Evolutionary conservation across 2,797 vertebrate genomes (phyloP).

Genomic region (Crenuchus spilurus): DNA sequence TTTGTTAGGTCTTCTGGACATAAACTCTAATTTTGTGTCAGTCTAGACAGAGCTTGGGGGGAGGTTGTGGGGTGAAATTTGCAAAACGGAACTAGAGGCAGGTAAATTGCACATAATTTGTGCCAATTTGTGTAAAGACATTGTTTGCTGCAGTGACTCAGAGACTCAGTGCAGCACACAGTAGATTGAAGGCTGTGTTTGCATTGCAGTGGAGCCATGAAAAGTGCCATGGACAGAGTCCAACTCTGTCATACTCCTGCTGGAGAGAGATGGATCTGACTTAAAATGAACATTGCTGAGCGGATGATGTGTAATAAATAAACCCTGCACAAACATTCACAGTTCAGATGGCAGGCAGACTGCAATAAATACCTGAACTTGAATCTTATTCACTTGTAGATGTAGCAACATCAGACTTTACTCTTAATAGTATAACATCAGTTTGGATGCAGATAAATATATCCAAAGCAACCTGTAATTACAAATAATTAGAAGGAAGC

Average conservation of each 20-base stretch:
- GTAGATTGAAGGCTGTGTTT: constrained; percentile 21
- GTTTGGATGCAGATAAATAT: too few species aligned
- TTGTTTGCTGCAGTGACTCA: constrained; percentile 29
- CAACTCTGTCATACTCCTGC: constrained; percentile 20
- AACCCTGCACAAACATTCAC: constrained; percentile 34
- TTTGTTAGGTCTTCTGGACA: constrained; percentile 22
- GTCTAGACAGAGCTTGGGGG: constrained; percentile 32
- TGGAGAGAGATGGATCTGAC: constrained; percentile 25
- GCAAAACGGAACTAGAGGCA: constrained; percentile 19
- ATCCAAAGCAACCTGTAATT: too few species aligned
- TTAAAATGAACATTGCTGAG: constrained; percentile 25
- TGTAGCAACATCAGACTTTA: constrained; percentile 9
- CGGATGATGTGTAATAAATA: constrained; percentile 36
- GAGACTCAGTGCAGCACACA: not conserved
- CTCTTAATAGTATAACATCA: too few species aligned
- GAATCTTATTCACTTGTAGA: constrained; percentile 14
- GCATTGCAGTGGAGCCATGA: constrained; percentile 12
- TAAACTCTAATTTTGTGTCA: constrained; percentile 28
- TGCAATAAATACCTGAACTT: constrained; percentile 21
- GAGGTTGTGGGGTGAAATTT: constrained; percentile 7
- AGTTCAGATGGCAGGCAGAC: constrained; percentile 13
- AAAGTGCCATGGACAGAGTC: constrained; percentile 34
- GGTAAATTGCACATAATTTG: constrained; percentile 51
- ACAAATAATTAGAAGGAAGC: too few species aligned
- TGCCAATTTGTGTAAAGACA: constrained; percentile 33